Evolutionary conservation across 2,888 invertebrate species (phyloP).

Genomic region (Drosophila suboccidentalis): DNA sequence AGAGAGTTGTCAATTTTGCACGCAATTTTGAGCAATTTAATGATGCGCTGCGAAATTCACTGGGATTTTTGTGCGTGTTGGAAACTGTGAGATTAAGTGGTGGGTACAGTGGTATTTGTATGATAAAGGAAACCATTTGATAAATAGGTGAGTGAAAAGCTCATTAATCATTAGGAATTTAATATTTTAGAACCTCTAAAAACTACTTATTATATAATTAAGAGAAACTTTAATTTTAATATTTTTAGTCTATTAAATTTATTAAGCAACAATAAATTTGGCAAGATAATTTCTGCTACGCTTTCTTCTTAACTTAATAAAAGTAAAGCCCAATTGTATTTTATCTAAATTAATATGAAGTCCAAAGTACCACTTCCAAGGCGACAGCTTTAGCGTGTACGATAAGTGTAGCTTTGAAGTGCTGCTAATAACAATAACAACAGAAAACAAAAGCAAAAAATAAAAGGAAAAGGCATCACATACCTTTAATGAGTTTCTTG

Average conservation of each 20-base stretch:
- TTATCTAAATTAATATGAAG: conserved; percentile 3
- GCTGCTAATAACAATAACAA: conserved; percentile 46
- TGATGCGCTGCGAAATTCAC: conserved; percentile 53
- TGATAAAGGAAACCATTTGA: background rate
- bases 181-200: no score
- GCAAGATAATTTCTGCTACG: no score
- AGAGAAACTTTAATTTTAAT: background rate
- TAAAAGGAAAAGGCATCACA: conserved; percentile 10
- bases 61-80: conserved; percentile 19
- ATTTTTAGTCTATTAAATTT: background rate
- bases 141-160: background rate
- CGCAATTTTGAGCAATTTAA: conserved; percentile 63
- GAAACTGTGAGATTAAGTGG: background rate
- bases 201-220: background rate
- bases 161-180: background rate
- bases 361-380: background rate
- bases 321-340: background rate
- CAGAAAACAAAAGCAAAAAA: conserved; percentile 6
- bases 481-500: conserved; percentile 49
- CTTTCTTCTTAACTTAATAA: background rate
- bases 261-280: no score
- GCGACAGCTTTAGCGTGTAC: conserved; percentile 10
- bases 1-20: conserved; percentile 43
- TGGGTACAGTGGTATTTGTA: conserved; percentile 21
- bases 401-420: conserved; percentile 28